Conservation (phyloP, 2,113 vertebrate genomes). For the Tapirus terrestris region DNA sequence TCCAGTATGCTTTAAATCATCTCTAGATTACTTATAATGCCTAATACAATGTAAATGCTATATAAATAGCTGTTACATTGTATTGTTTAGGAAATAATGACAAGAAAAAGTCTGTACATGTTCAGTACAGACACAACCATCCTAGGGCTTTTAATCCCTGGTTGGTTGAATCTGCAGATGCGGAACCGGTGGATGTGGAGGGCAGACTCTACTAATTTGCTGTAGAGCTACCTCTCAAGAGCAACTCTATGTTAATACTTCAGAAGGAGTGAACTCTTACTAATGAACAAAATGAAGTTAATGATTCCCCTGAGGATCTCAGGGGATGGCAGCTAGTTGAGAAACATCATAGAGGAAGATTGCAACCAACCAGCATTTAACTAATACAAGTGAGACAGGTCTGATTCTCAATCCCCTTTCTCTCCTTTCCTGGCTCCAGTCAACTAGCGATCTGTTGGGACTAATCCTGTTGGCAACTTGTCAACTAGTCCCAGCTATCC, state of each 20-base stretch:
- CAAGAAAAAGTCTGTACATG: no score
- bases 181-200: no score
- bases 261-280: neutral
- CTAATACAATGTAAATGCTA: no score
- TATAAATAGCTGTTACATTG: no score
- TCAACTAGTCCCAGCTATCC: neutral
- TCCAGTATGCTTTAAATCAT: no score
- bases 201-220: neutral
- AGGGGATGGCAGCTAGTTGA: neutral
- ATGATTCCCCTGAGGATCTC: neutral
- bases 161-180: no score
- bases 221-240: neutral
- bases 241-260: neutral
- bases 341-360: neutral
- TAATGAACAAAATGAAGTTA: neutral
- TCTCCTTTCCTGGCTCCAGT: rapidly evolving
- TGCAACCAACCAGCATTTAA: neutral
- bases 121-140: no score
- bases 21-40: no score
- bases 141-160: no score
- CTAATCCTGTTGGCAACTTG: neutral
- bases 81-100: no score
- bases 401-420: neutral
- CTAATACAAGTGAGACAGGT: neutral
- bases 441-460: neutral